Base-by-base conservation (phyloP, 1,140 invertebrate species). In the Drosophila simulans region DNA sequence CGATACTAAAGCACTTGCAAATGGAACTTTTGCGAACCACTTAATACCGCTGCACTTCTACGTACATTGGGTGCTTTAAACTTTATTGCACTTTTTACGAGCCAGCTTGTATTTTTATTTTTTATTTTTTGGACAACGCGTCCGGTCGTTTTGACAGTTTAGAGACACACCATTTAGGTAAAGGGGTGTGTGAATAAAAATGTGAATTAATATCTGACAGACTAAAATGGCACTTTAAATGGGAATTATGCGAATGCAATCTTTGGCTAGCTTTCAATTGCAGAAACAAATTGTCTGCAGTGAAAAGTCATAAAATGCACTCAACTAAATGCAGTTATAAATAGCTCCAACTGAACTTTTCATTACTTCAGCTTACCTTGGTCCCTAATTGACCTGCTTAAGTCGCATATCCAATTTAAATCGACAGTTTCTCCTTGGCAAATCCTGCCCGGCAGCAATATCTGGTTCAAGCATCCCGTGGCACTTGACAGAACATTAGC, bases 401-500 rank as follows among this genome's bases (percentile, higher is more conserved):
- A 20, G n/a, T 20, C 42, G 60, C 31, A 45, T 62, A 73, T 71
- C 52, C 65, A 34, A 46, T 31, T 53, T 17, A 20, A 59, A 59
- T 71, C 22, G 48, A 70, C 37, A 49, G 49, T 25, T 42, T 45
- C 40, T 54, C 39, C 52, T 52, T 64, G 59, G 10, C 37, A 35
- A 37, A 10, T 15, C 35, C 15, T 10, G 3, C 34, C 13, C 34
- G n/a, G 10, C 35, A 11, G 15, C 45, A 15, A 17, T 55, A 48
- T 68, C 25, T 68, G 49, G 42, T 17, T 69, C 17, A 25, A 49
- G 25, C 49, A 68, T n/a, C 64, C 17, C 17, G 17, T 54, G 62
- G 27, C 51, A 70, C 66, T 70, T 70, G 42, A 57, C n/a, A 40
- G 46, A 57, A 57, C 66, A 70, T 70, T 70, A 70, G 42, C 49